A percentile compares a stretch with the other conserved stretches of the same genome.
These are phyloP conservation scores for Habropoda laboriosa DNA, from an alignment of 1,140 invertebrate species.

Conservation along the genomic window DNA sequence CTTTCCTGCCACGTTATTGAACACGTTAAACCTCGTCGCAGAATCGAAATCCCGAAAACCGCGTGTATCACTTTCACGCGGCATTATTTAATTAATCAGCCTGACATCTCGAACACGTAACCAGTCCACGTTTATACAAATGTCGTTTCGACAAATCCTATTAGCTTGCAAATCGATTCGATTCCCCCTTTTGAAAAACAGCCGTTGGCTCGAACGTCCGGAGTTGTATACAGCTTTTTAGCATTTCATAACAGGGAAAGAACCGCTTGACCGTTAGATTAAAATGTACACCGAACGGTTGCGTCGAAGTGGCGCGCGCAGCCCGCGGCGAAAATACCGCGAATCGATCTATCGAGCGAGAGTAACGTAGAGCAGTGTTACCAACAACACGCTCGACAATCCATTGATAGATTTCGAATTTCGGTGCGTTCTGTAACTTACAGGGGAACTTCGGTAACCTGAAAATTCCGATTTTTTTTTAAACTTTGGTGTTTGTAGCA, in stretches of 20 bases:
- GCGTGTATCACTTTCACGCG: background rate
- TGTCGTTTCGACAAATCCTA: too few relatives aligned
- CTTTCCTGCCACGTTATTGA: too few relatives aligned
- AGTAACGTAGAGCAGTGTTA: too few relatives aligned
- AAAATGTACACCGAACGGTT: constrained; percentile 25
- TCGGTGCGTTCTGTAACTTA: constrained; percentile 24
- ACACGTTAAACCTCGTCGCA: too few relatives aligned
- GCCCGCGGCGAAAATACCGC: constrained; percentile 20
- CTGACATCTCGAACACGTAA: too few relatives aligned
- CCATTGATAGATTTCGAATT: constrained; percentile 44
- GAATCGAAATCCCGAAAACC: background rate
- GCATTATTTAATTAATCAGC: background rate
- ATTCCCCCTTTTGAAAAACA: constrained; percentile 7
- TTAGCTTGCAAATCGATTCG: constrained; percentile 5
- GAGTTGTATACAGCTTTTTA: constrained; percentile 11
- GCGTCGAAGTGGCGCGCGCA: background rate
- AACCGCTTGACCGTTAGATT: constrained; percentile 17
- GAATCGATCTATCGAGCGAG: constrained; percentile 31
- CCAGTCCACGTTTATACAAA: too few relatives aligned
- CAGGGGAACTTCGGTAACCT: too few relatives aligned
- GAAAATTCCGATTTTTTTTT: too few relatives aligned
- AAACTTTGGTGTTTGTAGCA: too few relatives aligned
- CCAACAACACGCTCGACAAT: background rate
- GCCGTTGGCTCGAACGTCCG: background rate
- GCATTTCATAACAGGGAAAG: constrained; percentile 27